Base-by-base conservation (phyloP, 2,888 invertebrate species). In the Pyrrhosoma nymphula region DNA sequence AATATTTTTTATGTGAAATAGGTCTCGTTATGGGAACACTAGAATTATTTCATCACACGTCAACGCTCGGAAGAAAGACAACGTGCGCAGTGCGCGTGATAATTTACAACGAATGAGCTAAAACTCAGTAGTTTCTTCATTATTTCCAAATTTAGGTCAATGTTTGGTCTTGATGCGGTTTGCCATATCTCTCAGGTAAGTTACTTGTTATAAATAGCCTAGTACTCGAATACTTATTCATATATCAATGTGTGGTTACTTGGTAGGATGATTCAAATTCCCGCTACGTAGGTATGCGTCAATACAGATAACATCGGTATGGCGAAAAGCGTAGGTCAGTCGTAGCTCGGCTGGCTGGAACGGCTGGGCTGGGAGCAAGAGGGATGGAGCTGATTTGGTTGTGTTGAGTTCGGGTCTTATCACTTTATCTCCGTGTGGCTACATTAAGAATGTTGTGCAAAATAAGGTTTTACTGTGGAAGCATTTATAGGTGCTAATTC, bases 311-410 rank as follows among this genome's bases (percentile, higher is more conserved):
- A 39, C 69, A 39, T 69, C 39, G 69, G 63, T 47, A 93, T 93
- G 93, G 93, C 93, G 93, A 12, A 63, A 55, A 35, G 93, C 93
- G 93, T 93, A 93, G 93, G 69, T 47, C 55, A 69, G 39, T 75
- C 10, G 69, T 39, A 39, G n/a, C 30, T 20, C 63, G 35, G 60
- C 55, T 55, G 93, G 30, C 4, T 10, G 60, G 60, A 60, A 60
- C 60, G 60, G 60, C 60, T 60, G 60, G 20, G 16, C 18, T 20
- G 20, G 60, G 60, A 60, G 56, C 56, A 56, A 16, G 56, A 8
- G 16, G 60, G 16, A 60, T 39, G 35, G 26, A n/a, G 63, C 23
- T 20, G 12, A 26, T 39, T 35, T 23, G 63, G 4, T 35, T 20
- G 39, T 63, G 63, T 26, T 56, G 35, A 39, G 39, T 12, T 26